Conservation (phyloP, 2,888 invertebrate species). For the Leptinotarsa haldemani region DNA sequence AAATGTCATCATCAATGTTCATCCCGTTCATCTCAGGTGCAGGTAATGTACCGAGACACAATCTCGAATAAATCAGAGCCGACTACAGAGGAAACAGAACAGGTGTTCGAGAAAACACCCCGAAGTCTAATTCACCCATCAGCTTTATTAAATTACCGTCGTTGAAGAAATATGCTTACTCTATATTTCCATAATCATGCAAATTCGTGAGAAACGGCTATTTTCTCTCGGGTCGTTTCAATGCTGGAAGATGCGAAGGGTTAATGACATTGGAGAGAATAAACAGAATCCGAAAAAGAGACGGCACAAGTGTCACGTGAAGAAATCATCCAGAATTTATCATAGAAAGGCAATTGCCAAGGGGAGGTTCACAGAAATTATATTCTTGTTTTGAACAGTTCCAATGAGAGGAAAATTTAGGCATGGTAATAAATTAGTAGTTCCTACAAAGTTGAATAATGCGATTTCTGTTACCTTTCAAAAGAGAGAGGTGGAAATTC, state of each 20-base stretch:
- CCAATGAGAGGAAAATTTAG: too few species aligned
- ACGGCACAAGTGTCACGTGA: neutral
- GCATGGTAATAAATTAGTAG: too few species aligned
- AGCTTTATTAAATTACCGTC: slow-evolving; percentile 10
- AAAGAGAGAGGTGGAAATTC: too few species aligned
- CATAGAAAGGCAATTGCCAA: neutral
- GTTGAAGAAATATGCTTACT: slow-evolving; percentile 17
- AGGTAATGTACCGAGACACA: neutral
- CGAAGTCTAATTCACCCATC: slow-evolving; percentile 3
- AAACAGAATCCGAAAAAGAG: neutral
- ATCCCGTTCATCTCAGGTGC: neutral
- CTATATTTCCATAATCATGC: slow-evolving; percentile 12
- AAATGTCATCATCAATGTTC: neutral
- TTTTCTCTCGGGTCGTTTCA: neutral
- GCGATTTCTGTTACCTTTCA: too few species aligned
- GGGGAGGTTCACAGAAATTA: neutral
- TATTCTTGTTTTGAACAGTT: neutral
- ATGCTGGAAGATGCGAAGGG: neutral
- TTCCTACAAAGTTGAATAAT: too few species aligned
- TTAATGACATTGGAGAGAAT: neutral
- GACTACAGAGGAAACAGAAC: neutral
- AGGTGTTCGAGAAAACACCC: slow-evolving; percentile 2
- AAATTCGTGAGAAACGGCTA: slow-evolving; percentile 11
- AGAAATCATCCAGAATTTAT: neutral
- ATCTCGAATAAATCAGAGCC: neutral